Conservation (phyloP, 2,113 vertebrate genomes). For the Pholis gunnellus region DNA sequence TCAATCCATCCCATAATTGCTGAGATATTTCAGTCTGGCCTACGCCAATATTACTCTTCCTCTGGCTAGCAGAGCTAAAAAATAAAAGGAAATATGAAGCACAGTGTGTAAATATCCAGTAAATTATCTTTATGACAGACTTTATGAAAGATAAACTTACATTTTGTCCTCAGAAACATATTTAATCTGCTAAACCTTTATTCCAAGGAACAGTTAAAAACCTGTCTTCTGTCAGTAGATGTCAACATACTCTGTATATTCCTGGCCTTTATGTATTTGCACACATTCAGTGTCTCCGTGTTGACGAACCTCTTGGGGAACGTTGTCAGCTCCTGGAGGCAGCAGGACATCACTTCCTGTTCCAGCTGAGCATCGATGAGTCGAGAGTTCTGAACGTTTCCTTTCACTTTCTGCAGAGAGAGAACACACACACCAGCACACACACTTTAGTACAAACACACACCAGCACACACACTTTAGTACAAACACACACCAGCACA, state of each 20-base stretch:
- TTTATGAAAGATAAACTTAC: neutral
- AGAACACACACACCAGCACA: neutral
- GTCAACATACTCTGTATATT: too few relatives aligned
- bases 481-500: neutral
- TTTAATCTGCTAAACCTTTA: neutral
- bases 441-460: neutral
- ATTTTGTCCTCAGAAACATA: neutral
- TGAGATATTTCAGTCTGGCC: too few relatives aligned
- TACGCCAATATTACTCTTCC: too few relatives aligned
- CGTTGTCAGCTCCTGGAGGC: constrained; percentile 67
- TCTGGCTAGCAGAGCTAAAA: too few relatives aligned
- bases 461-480: too few relatives aligned
- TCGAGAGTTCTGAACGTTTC: neutral
- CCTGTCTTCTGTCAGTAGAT: neutral
- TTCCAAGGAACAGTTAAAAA: neutral
- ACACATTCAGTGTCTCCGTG: neutral
- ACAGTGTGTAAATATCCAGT: too few relatives aligned
- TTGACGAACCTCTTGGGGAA: constrained; percentile 76
- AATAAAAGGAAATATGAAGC: too few relatives aligned
- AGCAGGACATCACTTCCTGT: constrained; percentile 58
- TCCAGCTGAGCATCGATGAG: constrained; percentile 71
- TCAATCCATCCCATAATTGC: too few relatives aligned
- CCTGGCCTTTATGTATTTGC: neutral
- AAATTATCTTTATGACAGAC: neutral
- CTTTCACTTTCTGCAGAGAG: constrained; percentile 65